These are phyloP conservation scores for Sebastes schlegelii DNA, from an alignment of 2,113 vertebrate genomes.

Conservation along the genomic window DNA sequence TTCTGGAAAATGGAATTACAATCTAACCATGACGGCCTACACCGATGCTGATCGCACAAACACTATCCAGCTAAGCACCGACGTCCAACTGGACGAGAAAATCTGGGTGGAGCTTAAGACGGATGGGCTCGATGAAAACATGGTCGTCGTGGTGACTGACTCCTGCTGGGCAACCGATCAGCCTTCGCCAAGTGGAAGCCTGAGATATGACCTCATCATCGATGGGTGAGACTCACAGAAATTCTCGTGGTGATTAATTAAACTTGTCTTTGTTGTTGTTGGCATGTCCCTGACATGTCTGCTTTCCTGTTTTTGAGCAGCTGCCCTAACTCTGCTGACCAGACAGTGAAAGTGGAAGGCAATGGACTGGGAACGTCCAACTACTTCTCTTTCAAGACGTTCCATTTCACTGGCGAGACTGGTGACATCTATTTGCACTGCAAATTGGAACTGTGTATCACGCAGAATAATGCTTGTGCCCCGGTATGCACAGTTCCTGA, in stretches of 20 bases:
- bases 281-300: neutral
- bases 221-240: conserved; percentile 21
- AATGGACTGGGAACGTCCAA: conserved; percentile 42
- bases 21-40: conserved; percentile 34
- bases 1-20: conserved; percentile 40
- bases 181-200: neutral
- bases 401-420: conserved; percentile 16
- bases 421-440: conserved; percentile 46
- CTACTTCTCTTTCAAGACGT: conserved; percentile 43
- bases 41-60: neutral
- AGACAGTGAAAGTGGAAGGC: neutral
- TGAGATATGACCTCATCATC: conserved; percentile 34
- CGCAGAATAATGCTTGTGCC: neutral
- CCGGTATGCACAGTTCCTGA: conserved; percentile 23
- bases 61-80: neutral
- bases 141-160: conserved; percentile 3
- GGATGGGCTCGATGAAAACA: neutral
- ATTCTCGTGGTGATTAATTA: neutral
- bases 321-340: conserved; percentile 45
- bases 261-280: neutral
- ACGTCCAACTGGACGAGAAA: conserved; percentile 14
- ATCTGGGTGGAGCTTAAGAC: conserved; percentile 40
- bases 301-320: conserved; percentile 10
- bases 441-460: conserved; percentile 31
- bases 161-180: conserved; percentile 51